A percentile compares a stretch with the other conserved stretches of the same genome.
Conservation (phyloP, 2,888 invertebrate genomes). For the Galerucella pusilla region DNA sequence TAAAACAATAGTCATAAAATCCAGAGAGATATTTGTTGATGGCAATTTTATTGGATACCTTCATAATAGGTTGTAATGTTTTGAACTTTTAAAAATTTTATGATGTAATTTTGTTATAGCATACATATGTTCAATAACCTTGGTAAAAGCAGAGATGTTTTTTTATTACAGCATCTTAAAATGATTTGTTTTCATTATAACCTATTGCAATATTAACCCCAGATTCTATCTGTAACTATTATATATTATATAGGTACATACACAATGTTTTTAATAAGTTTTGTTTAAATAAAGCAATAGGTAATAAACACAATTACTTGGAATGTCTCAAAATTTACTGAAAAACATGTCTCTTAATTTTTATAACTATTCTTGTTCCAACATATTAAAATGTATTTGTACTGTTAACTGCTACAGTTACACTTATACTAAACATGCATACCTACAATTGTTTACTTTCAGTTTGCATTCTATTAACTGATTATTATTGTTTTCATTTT, state of each 20-base stretch:
- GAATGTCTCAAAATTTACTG: neutral
- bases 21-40: neutral
- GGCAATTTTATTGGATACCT: neutral
- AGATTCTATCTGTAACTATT: too few species aligned
- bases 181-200: neutral
- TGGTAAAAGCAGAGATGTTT: neutral
- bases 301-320: neutral
- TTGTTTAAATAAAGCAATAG: neutral
- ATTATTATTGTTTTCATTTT: neutral
- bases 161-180: neutral
- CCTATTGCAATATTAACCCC: neutral
- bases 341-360: neutral
- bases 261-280: neutral
- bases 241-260: neutral
- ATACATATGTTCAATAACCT: neutral
- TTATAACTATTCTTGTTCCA: neutral
- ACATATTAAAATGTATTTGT: neutral
- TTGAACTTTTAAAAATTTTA: neutral
- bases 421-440: too few species aligned
- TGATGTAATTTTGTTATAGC: conserved; percentile 2
- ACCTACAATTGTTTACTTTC: neutral
- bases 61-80: neutral
- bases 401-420: too few species aligned
- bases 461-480: neutral
- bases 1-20: neutral